Evolutionary conservation across 2,797 vertebrate genomes (phyloP), one percentile per base, ranked within the genome.

Genomic region (Rhynchotus rufescens): DNA sequence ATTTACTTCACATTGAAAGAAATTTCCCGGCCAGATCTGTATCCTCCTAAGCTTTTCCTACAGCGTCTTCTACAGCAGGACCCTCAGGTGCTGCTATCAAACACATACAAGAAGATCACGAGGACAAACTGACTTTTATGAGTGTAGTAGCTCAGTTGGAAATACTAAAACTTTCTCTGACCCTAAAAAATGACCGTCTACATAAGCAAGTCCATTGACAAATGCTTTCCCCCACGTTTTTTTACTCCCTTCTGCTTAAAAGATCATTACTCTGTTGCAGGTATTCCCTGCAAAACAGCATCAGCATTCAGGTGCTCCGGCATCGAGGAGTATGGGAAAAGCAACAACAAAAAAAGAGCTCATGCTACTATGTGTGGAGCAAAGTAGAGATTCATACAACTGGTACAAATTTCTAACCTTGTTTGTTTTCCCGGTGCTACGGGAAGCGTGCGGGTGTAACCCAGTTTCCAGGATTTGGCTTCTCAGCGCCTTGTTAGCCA

Each of bases 401-500:
- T 7, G 7, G 45, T 54, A 69, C 73, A 80, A 9, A 72, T 76
- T 73, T 57, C 49, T 26, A 88, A 60, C 38, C 83, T 4, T 62
- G 30, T 84, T 95, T 82, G 78, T 84, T 92, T 94, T 76, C 26
- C 71, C 38, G 19, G 15, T 45, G 16, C 71, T 76, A 62, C 45
- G 56, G 76, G 78, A 81, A 91, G 66, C 2, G 8, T 52, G 66
- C 17, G 60, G 12, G 51, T 30, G 80, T 74, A 80, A 71, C 64
- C 38, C 82, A 80, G 4, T 89, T 95, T 86, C 49, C 56, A 66
- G 71, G 42, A 36, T 86, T 94, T 88, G 66, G 28, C 57, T 92
- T 72, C 83, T 80, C 12, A 30, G 25, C 23, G 68, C 66, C 89
- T 92, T 83, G 83, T 96, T 96, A 95, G 88, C 67, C 93, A 26